These are phyloP conservation scores for Bubo blakistoni DNA, from an alignment of 2,113 vertebrate genomes.

Conservation along the genomic window DNA sequence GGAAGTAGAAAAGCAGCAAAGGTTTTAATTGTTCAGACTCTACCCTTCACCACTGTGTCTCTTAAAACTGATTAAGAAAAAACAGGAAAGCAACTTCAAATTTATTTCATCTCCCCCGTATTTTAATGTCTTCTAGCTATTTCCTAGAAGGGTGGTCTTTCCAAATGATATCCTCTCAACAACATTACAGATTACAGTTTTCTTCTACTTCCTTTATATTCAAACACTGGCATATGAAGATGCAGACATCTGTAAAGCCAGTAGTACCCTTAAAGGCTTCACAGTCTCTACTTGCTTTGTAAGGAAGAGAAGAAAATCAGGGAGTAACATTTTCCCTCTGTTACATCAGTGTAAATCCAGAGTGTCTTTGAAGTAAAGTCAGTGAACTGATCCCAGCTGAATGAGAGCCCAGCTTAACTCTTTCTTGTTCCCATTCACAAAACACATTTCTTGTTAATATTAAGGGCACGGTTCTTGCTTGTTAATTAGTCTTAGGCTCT, in stretches of 20 bases:
- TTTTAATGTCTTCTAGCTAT: not conserved
- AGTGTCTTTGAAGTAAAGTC: conserved; percentile 8
- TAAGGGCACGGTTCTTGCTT: not conserved
- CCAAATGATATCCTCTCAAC: not conserved
- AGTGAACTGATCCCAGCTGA: not conserved
- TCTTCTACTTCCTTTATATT: not conserved
- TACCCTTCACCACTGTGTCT: not conserved
- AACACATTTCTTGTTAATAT: not conserved
- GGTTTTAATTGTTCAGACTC: not conserved
- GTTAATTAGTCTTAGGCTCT: not conserved
- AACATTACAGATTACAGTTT: not conserved
- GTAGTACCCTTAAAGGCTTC: not conserved
- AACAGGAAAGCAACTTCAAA: not conserved
- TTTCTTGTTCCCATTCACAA: not conserved
- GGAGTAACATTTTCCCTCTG: not conserved
- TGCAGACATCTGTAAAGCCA: not conserved
- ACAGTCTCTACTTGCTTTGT: not conserved
- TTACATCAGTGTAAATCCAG: not conserved
- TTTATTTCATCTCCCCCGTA: not conserved
- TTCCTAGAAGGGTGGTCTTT: not conserved
- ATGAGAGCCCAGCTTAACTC: not conserved
- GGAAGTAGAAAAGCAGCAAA: not conserved
- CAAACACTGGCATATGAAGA: not conserved
- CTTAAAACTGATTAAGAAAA: not conserved
- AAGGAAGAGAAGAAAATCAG: not conserved